A percentile compares a stretch with the other conserved stretches of the same genome.
phyloP scores from a whole-genome alignment of 2,888 invertebrate genomes.

The Yponomeuta malinellus region DNA sequence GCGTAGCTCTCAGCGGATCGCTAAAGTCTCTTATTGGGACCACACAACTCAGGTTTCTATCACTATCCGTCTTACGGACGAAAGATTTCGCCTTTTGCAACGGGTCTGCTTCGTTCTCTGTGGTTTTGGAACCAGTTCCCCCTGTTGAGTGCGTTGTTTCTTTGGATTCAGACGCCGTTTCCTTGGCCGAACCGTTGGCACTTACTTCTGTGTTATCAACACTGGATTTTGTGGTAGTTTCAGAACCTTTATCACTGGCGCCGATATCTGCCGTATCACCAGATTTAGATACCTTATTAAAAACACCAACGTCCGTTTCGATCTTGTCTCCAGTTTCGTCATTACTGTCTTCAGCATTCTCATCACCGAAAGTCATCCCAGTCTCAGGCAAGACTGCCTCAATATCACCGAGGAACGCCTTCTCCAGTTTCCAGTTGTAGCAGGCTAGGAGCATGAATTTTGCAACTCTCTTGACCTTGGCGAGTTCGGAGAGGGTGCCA shows the following conservation, averaged over 20 bases:
- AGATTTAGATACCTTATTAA: too few relatives aligned
- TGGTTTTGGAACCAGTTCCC: conserved; percentile 12
- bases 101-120: conserved; percentile 21
- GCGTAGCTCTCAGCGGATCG: conserved; percentile 84
- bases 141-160: conserved; percentile 18
- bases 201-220: conserved; percentile 12
- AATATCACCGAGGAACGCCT: conserved; percentile 93
- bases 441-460: conserved; percentile 87
- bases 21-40: conserved; percentile 84
- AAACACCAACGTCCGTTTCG: conserved; percentile 2
- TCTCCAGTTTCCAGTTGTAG: conserved; percentile 95
- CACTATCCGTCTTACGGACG: conserved; percentile 50
- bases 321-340: conserved; percentile 15
- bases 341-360: conserved; percentile 18
- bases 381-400: conserved; percentile 71
- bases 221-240: not conserved
- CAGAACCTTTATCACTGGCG: too few relatives aligned
- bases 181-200: not conserved
- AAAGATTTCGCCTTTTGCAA: conserved; percentile 29
- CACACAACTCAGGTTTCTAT: conserved; percentile 60
- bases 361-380: conserved; percentile 49
- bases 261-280: too few relatives aligned
- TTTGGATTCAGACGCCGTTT: conserved; percentile 15
- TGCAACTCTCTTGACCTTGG: conserved; percentile 88
- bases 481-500: conserved; percentile 80